Base-by-base conservation (phyloP, 2,888 invertebrate genomes). In the Nephrocerus scutellatus region DNA sequence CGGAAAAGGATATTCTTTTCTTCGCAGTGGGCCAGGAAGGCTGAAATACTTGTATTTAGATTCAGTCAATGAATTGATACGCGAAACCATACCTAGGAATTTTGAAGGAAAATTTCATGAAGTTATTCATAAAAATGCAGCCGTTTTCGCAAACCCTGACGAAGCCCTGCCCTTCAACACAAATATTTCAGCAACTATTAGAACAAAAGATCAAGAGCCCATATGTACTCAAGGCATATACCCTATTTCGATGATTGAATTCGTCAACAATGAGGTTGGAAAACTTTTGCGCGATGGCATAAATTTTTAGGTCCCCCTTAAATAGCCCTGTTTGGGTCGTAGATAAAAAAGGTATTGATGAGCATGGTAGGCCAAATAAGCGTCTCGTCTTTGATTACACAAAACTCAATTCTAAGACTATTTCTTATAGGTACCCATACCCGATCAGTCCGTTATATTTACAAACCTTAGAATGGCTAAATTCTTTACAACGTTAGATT, bases 151-250 rank as follows among this genome's bases (percentile, higher is more conserved):
- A 4, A 31, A 33, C 14, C 44, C 36, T 26, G 25, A 38, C 21
- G 38, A 44, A 24, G 19, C 38, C 15, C 28, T 44, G 15, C 36
- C 43, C 5, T 44, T 25, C 21, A 39, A 36, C n/a, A 46, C 43
- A 12, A 43, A 36, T 12, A 41, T 43, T 1, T 19, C 25, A 9
- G 46, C 31, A 21, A 29, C 35, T 26, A 46, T 43, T 8, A 33
- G 36, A 10, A 44, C 41, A 4, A 40, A 21, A 14, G 20, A 35
- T 15, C 20, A 36, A 20, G 30, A 41, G 13, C 39, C 39, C 10
- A 25, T 40, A 6, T 41, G 42, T 15, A 30, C 36, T 6, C 39
- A 38, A 38, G 34, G 14, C 18, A 40, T 31, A 9, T 42, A 46
- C 20, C 37, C 41, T 13, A 30, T 42, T 34, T 29, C 12, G 2